Percentiles rank a stretch among this genome's conserved stretches.
phyloP scores from a whole-genome alignment of 2,888 invertebrate genomes.

The Tenthredo distinguenda region DNA sequence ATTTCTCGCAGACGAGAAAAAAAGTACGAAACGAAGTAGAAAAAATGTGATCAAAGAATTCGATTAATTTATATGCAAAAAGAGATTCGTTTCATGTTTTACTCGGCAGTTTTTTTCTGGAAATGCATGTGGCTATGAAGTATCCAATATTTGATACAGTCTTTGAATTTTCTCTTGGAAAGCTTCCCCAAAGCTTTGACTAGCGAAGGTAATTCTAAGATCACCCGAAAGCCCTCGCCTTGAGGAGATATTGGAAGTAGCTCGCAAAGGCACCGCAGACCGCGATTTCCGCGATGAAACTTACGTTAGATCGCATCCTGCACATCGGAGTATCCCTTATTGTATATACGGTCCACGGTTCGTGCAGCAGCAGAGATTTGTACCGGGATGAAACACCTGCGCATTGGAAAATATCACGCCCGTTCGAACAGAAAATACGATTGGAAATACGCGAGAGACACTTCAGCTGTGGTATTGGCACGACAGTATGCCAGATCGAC shows the following conservation, averaged over 20 bases:
- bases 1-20: neutral
- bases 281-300: conserved; percentile 37
- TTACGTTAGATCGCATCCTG: conserved; percentile 32
- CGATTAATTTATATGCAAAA: neutral
- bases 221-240: neutral
- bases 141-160: neutral
- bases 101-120: neutral
- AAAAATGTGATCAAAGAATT: neutral
- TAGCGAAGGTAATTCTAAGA: neutral
- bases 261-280: conserved; percentile 34
- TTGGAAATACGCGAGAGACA: conserved; percentile 43
- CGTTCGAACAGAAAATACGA: conserved; percentile 41
- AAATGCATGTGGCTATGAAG: neutral
- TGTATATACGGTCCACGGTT: conserved; percentile 7
- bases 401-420: conserved; percentile 36
- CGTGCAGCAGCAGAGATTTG: conserved; percentile 36
- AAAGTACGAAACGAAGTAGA: neutral
- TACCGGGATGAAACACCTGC: conserved; percentile 46
- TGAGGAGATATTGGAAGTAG: conserved; percentile 15
- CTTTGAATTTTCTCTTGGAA: neutral
- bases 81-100: neutral
- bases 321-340: conserved; percentile 35
- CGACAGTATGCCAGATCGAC: conserved; percentile 39
- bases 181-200: neutral
- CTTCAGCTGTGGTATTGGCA: conserved; percentile 30